These are phyloP conservation scores for Meleagris gallopavo DNA, from an alignment of 2,113 vertebrate genomes.

Conservation along the genomic window DNA sequence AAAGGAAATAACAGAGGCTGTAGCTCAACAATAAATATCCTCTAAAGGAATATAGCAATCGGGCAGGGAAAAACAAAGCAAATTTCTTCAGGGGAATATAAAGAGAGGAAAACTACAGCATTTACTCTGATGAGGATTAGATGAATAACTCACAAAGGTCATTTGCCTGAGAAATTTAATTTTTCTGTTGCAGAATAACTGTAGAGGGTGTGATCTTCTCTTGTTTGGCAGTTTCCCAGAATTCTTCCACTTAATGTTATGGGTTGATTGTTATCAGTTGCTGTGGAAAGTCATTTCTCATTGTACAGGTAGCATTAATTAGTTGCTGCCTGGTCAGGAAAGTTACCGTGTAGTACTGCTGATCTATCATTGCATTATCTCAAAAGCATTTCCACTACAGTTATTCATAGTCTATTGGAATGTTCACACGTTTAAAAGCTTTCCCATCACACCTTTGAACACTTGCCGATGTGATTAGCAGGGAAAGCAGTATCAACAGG, in stretches of 20 bases:
- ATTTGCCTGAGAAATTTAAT: neutral
- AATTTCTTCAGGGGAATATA: neutral
- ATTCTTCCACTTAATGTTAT: constrained; percentile 1
- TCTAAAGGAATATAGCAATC: constrained; percentile 48
- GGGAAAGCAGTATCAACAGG: neutral
- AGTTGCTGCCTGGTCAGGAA: constrained; percentile 12
- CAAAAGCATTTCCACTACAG: neutral
- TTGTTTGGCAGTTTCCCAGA: neutral
- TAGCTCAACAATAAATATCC: constrained; percentile 67
- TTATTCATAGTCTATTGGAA: neutral
- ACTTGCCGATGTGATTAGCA: neutral
- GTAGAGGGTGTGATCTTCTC: neutral
- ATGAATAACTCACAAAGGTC: constrained; percentile 20
- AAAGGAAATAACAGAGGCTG: constrained; percentile 60
- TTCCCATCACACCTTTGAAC: neutral
- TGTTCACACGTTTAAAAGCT: neutral
- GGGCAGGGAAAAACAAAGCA: constrained; percentile 50
- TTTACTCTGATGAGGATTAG: neutral
- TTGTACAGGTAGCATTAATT: constrained; percentile 6
- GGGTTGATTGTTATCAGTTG: constrained; percentile 27
- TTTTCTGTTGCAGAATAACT: neutral
- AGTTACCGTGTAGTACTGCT: neutral
- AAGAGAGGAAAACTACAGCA: constrained; percentile 25
- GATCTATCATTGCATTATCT: neutral
- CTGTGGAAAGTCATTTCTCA: neutral